These are phyloP conservation scores for Tillus elongatus DNA, from an alignment of 2,888 invertebrate genomes.

Conservation along the genomic window DNA sequence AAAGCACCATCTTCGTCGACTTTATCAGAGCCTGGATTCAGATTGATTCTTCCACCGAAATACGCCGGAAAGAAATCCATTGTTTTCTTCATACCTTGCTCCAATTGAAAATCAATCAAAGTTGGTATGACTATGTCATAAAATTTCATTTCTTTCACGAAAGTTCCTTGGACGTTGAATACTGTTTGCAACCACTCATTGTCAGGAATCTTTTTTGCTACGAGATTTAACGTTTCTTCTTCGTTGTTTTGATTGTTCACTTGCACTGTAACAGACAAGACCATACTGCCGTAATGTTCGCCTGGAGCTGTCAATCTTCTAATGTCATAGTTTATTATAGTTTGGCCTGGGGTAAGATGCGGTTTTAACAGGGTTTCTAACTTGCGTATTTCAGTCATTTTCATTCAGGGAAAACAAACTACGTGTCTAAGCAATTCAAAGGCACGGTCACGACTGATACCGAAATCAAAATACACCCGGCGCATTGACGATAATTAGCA, in stretches of 20 bases:
- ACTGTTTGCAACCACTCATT: constrained; percentile 41
- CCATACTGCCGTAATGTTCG: constrained; percentile 48
- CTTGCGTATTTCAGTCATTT: not conserved
- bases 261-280: constrained; percentile 32
- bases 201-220: constrained; percentile 47
- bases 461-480: too few relatives aligned
- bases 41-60: constrained; percentile 42
- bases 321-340: constrained; percentile 18
- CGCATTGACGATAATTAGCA: too few relatives aligned
- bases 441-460: too few relatives aligned
- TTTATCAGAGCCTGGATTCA: constrained; percentile 19
- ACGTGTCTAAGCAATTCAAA: too few relatives aligned
- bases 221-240: constrained; percentile 36
- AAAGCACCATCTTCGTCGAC: constrained; percentile 47
- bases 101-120: constrained; percentile 39
- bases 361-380: not conserved
- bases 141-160: constrained; percentile 45
- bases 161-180: constrained; percentile 44
- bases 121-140: constrained; percentile 42
- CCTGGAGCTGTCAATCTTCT: constrained; percentile 39
- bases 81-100: constrained; percentile 35
- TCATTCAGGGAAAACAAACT: too few relatives aligned
- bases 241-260: constrained; percentile 21
- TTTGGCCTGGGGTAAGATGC: not conserved
- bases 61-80: constrained; percentile 41